phyloP scores from a whole-genome alignment of 2,888 invertebrate species.

The Drosophila testacea region DNA sequence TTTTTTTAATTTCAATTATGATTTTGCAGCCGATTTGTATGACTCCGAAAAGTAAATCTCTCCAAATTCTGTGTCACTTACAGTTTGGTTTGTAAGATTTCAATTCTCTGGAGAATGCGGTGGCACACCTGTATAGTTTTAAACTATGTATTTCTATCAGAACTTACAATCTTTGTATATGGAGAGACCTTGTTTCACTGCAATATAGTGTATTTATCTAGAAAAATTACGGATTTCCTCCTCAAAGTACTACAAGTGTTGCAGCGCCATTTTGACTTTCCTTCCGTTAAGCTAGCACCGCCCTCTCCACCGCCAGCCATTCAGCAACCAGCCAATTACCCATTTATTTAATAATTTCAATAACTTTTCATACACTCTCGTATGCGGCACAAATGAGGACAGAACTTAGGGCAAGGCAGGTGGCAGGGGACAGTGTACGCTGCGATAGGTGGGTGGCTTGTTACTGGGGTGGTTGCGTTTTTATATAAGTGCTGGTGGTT shows the following conservation, averaged over 20 bases:
- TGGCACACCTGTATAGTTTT: too few species aligned
- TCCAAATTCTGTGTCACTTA: too few species aligned
- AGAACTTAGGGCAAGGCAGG: not conserved
- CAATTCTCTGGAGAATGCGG: too few species aligned
- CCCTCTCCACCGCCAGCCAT: slow-evolving; percentile 28
- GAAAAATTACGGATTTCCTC: slow-evolving; percentile 39
- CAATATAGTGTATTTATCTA: too few species aligned
- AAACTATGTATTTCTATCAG: not conserved
- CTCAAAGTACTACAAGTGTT: slow-evolving; percentile 55
- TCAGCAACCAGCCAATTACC: slow-evolving; percentile 64
- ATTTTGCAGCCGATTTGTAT: too few species aligned
- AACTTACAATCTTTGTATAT: not conserved
- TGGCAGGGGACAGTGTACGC: slow-evolving; percentile 17
- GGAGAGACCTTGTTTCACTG: too few species aligned
- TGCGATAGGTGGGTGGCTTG: slow-evolving; percentile 60
- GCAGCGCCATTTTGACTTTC: slow-evolving; percentile 63
- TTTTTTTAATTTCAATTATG: too few species aligned
- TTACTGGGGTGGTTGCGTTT: slow-evolving; percentile 61
- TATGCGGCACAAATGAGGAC: slow-evolving; percentile 40
- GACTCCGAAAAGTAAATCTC: too few species aligned
- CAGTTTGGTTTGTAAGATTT: too few species aligned
- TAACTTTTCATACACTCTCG: slow-evolving; percentile 77
- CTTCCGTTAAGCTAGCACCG: slow-evolving; percentile 43
- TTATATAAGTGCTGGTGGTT: slow-evolving; percentile 79
- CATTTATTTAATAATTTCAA: slow-evolving; percentile 77